Evolutionary conservation across 2,888 invertebrate genomes (phyloP), one percentile per base, ranked within the genome.

Genomic region (Eupithecia insigniata): DNA sequence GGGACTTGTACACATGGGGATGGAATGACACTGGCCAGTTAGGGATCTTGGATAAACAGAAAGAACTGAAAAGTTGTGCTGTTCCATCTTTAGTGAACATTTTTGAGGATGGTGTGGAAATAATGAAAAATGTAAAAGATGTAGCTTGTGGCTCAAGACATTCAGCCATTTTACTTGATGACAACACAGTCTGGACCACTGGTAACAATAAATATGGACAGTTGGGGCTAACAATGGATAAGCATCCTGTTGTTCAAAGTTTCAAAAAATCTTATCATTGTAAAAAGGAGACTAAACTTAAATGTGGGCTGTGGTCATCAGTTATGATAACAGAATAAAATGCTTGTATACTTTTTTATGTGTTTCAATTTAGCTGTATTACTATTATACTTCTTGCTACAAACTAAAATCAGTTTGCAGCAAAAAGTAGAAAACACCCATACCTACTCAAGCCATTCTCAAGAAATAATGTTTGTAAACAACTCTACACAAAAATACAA

Each of bases 1-100:
- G 98, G 18, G 98, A 98, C 87, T 84, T 98, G 0, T 99, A 98
- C 85, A 95, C 95, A 2, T 99, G 99, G 98, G 99, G 99, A 10
- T 98, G 97, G 96, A 99, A 99, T 90, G 96, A 97, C 76, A 96
- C 95, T 82, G 98, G 98, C 0, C 98, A 99, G 88, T 90, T 99
- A 22, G 98, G 98, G 10, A 88, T 97, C 39, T 87, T 89, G 43
- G 91, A 92, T 73, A 85, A 84, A 46, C 85, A 88, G 75, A 78
- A 81, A 65, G 75, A 75, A 32, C 66, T 82, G 18, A 85, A 86
- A 76, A 92, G 89, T 73, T 87, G 84, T 75, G 82, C 87, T 5
- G 70, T 91, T 34, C 94, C 94, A 39, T 89, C 85, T 65, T 75
- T 93, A 65, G 86, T 94, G 46, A 91, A 92, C 75, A 73, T 94